These are phyloP conservation scores for Hippocampus mohnikei DNA, from an alignment of 2,113 vertebrate genomes.

Conservation along the genomic window DNA sequence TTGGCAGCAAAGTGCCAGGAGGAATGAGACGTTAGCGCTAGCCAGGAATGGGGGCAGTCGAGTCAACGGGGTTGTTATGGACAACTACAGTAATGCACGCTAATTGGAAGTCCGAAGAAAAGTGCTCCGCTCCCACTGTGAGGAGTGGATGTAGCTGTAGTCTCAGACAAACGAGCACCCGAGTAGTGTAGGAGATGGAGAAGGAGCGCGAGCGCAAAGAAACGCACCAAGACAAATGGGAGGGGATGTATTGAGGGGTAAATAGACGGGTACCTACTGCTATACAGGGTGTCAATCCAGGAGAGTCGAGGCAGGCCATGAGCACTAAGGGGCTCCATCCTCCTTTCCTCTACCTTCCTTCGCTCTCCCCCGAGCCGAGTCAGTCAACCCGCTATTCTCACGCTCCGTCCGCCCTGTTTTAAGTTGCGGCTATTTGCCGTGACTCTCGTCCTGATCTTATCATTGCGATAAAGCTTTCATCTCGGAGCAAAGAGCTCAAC, in stretches of 20 bases:
- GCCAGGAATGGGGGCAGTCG: not conserved
- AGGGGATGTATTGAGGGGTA: constrained; percentile 17
- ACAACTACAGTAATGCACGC: constrained; percentile 39
- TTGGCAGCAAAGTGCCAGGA: constrained; percentile 17
- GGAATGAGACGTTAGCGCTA: constrained; percentile 12
- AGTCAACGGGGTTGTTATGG: constrained; percentile 25
- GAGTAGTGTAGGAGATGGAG: constrained; percentile 26
- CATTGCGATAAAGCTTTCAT: constrained; percentile 68
- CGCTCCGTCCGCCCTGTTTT: constrained; percentile 14
- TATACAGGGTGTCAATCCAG: constrained; percentile 98
- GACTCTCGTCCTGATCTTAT: constrained; percentile 40
- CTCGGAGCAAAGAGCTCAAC: constrained; percentile 43
- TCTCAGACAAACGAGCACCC: constrained; percentile 34
- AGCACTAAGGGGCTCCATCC: constrained; percentile 94
- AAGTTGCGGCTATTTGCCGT: not conserved
- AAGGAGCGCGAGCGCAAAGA: constrained; percentile 21
- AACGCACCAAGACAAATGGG: constrained; percentile 11
- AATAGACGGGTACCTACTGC: constrained; percentile 82
- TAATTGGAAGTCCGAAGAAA: constrained; percentile 42
- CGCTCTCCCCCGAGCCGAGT: constrained; percentile 24
- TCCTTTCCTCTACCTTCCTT: constrained; percentile 43
- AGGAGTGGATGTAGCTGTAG: constrained; percentile 9
- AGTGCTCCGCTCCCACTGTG: constrained; percentile 18
- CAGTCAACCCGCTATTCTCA: constrained; percentile 34
- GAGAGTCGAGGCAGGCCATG: constrained; percentile 91